A percentile compares a stretch with the other conserved stretches of the same genome.
Conservation (phyloP, 2,888 invertebrate genomes). For the Tanytarsus gracilentus region DNA sequence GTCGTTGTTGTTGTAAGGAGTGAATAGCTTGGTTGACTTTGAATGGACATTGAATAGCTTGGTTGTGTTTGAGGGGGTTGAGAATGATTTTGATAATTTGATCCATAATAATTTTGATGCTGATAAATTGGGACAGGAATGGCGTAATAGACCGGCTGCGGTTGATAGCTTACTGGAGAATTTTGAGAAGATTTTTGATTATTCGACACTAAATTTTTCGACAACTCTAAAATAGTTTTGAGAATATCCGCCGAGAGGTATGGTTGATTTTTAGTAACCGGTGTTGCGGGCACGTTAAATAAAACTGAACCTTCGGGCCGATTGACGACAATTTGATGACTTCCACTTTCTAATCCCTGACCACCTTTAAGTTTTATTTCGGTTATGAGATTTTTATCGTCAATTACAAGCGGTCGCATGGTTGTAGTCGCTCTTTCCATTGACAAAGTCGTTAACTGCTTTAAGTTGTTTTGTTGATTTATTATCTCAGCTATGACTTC, state of each 20-base stretch:
- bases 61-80: not conserved
- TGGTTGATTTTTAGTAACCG: conserved; percentile 33
- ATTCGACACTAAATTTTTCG: conserved; percentile 43
- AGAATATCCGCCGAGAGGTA: conserved; percentile 42
- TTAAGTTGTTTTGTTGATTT: conserved; percentile 31
- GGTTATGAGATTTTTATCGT: conserved; percentile 34
- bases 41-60: no score
- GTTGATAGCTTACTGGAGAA: not conserved
- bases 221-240: conserved; percentile 41
- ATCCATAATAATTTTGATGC: conserved; percentile 8
- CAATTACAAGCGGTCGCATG: conserved; percentile 36
- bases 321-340: conserved; percentile 43
- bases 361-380: conserved; percentile 25
- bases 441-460: not conserved
- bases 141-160: conserved; percentile 19
- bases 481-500: conserved; percentile 31
- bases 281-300: conserved; percentile 35
- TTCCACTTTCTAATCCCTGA: conserved; percentile 35
- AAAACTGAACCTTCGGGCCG: conserved; percentile 42
- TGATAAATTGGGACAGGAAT: conserved; percentile 9
- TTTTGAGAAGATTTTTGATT: conserved; percentile 31
- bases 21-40: no score
- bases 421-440: conserved; percentile 21
- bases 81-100: not conserved
- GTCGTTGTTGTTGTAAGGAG: no score